These are phyloP conservation scores for Aproaerema taeniolella DNA, from an alignment of 2,888 invertebrate genomes.

Conservation along the genomic window DNA sequence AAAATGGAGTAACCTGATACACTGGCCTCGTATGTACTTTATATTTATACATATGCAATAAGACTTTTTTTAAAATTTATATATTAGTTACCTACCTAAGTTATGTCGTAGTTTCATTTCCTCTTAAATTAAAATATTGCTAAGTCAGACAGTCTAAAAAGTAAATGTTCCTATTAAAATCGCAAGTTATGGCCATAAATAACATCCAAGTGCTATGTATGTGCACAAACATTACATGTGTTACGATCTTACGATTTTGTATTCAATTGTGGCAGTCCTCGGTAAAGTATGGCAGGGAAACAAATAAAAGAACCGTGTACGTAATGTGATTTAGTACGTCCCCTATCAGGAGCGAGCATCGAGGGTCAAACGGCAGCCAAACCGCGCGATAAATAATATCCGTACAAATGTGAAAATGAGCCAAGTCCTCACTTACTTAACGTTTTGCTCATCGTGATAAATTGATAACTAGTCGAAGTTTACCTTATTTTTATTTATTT, in stretches of 20 bases:
- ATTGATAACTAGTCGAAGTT: too few relatives aligned
- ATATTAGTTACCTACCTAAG: too few relatives aligned
- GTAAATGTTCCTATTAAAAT: too few relatives aligned
- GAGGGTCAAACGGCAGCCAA: slow-evolving; percentile 23
- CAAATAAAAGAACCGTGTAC: slow-evolving; percentile 25
- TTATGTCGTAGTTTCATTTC: too few relatives aligned
- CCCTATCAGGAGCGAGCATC: slow-evolving; percentile 21
- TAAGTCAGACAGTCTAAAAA: too few relatives aligned
- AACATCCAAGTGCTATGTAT: slow-evolving; percentile 11
- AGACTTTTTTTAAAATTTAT: too few relatives aligned
- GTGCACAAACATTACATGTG: slow-evolving; percentile 15
- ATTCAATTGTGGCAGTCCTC: slow-evolving; percentile 22
- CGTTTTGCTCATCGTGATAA: too few relatives aligned
- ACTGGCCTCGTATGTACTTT: too few relatives aligned
- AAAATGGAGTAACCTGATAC: too few relatives aligned
- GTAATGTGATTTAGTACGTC: slow-evolving; percentile 26
- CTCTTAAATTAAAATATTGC: too few relatives aligned
- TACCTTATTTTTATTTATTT: too few relatives aligned
- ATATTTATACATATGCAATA: too few relatives aligned
- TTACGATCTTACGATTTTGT: slow-evolving; percentile 21
- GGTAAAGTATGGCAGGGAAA: slow-evolving; percentile 23
- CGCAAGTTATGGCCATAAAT: slow-evolving; percentile 7
- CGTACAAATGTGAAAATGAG: not conserved
- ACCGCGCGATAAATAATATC: slow-evolving; percentile 24
- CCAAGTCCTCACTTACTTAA: not conserved